Evolutionary conservation across 2,888 invertebrate species (phyloP), one percentile per base, ranked within the genome.

Genomic region (Morpho deidamia): DNA sequence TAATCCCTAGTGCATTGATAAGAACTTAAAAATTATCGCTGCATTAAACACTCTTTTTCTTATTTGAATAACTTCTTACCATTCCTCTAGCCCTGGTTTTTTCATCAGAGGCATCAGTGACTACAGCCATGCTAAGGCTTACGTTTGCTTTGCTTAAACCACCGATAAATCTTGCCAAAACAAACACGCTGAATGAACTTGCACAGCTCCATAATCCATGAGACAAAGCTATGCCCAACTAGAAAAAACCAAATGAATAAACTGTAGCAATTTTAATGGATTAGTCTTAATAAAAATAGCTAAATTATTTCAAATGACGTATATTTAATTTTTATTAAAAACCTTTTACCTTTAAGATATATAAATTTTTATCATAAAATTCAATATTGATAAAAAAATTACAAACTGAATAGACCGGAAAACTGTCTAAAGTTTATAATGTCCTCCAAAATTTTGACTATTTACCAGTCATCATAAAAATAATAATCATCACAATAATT

Each of bases 71-170:
- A 23, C 23, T 23, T 14, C 71, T 83, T 89, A 96, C 97, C 99
- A 99, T 99, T 74, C 97, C 98, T 78, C 93, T 94, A 38, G 97
- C 97, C 69, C 99, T 92, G n/a, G 94, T 94, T 69, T 94, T 93
- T 47, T 93, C 91, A 56, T 94, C 93, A 2, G 97, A 96, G 8
- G 97, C 95, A 89, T 99, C 99, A 0, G 98, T 94, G 38, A 99
- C 95, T 53, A 99, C 94, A 1, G 99, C 98, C 93, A 98, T 97
- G 56, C 96, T 95, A 23, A 99, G 91, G 64, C 97, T 97, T 10
- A 99, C 95, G 81, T 99, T 99, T 23, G 98, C 99, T 88, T 99
- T 99, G 79, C 97, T 97, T 14, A 99, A 90, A 0, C 99, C 99
- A 10, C 99, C 99, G 60, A 99, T 91, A 66, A 99, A 93, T 66